phyloP scores from a whole-genome alignment of 2,888 invertebrate species.

The Iselma pallidipennis region DNA sequence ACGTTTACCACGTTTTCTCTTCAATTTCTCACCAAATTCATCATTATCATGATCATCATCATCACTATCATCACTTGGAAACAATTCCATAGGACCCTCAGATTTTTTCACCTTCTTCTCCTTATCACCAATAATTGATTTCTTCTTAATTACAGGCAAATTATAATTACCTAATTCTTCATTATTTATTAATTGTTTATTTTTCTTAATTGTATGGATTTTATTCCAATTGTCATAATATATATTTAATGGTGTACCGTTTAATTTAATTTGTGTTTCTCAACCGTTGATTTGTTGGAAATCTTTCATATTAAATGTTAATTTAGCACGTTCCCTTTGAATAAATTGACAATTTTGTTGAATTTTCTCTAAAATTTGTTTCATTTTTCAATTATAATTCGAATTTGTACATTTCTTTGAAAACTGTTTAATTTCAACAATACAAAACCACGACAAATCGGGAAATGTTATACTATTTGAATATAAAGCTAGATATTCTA shows the following conservation, averaged over 20 bases:
- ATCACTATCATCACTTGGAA: slow-evolving; percentile 78
- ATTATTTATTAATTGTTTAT: slow-evolving; percentile 72
- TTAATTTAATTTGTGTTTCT: slow-evolving; percentile 71
- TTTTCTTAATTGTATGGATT: slow-evolving; percentile 71
- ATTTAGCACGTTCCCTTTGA: slow-evolving; percentile 72
- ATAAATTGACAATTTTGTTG: slow-evolving; percentile 80
- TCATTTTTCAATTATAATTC: slow-evolving; percentile 82
- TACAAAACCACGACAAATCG: slow-evolving; percentile 75
- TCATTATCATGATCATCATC: no score
- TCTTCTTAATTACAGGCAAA: slow-evolving; percentile 67
- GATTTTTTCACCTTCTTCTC: slow-evolving; percentile 48
- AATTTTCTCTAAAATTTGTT: slow-evolving; percentile 84
- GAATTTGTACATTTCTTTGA: slow-evolving; percentile 78
- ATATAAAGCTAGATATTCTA: slow-evolving; percentile 76
- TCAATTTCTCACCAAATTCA: slow-evolving; percentile 37
- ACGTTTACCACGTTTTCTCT: slow-evolving; percentile 53
- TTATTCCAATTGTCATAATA: slow-evolving; percentile 78
- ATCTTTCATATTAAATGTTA: slow-evolving; percentile 71
- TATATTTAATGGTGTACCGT: slow-evolving; percentile 73
- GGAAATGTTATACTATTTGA: slow-evolving; percentile 81
- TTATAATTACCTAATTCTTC: slow-evolving; percentile 72
- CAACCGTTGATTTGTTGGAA: slow-evolving; percentile 72
- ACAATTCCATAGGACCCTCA: slow-evolving; percentile 64
- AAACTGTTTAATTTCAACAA: slow-evolving; percentile 78
- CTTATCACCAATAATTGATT: slow-evolving; percentile 57